Conservation (phyloP, 2,113 vertebrate genomes). For the Xiphophorus couchianus region DNA sequence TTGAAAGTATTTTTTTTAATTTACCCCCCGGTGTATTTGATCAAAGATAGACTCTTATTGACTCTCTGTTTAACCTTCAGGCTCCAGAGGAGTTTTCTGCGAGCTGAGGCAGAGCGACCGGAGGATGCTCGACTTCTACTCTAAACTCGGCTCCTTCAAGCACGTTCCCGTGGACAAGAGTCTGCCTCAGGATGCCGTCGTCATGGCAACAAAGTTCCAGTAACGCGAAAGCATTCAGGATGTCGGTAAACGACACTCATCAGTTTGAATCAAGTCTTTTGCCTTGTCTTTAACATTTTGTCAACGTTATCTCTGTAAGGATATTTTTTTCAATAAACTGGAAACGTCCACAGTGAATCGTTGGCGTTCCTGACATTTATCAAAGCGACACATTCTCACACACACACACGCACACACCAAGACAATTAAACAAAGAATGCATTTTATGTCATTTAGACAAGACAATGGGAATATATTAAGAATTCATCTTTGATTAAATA, state of each 20-base stretch:
- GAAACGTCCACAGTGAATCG: neutral
- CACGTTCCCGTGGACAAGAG: conserved; percentile 83
- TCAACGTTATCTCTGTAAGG: neutral
- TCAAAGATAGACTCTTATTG: neutral
- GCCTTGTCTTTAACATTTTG: neutral
- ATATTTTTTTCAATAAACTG: neutral
- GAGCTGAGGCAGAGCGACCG: conserved; percentile 90
- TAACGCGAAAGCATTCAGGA: neutral
- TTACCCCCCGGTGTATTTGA: neutral
- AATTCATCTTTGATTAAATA: conserved; percentile 39
- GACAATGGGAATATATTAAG: conserved; percentile 52
- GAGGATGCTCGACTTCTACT: conserved; percentile 92
- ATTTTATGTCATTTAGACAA: conserved; percentile 26
- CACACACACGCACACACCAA: neutral
- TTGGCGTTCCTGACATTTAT: neutral
- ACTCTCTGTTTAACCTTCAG: conserved; percentile 65
- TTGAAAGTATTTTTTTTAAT: neutral
- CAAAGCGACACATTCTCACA: neutral
- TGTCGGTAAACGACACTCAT: neutral
- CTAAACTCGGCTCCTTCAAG: conserved; percentile 89
- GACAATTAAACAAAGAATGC: neutral
- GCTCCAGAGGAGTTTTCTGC: conserved; percentile 92
- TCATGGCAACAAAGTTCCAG: conserved; percentile 83
- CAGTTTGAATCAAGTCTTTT: neutral
- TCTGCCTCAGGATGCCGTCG: conserved; percentile 86